Conservation (phyloP, 2,888 invertebrate species). For the Cacoxenus indagator region DNA sequence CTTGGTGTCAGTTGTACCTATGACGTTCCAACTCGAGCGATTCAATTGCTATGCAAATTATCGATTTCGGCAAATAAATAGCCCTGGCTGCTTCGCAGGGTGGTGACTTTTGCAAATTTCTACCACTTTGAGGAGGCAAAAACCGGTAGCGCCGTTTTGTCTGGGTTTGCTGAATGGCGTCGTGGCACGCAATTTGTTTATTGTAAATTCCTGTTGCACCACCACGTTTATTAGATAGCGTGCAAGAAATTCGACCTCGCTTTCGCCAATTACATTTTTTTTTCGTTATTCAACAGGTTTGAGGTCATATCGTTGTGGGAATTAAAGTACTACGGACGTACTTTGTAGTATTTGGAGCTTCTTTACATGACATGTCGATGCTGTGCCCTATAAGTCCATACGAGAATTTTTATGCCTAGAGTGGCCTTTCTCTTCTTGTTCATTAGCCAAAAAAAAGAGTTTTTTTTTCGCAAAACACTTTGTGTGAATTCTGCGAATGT, state of each 20-base stretch:
- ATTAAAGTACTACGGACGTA: too few species aligned
- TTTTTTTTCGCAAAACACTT: too few species aligned
- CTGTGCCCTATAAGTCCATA: too few species aligned
- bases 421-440: too few species aligned
- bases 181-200: slow-evolving; percentile 21
- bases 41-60: slow-evolving; percentile 55
- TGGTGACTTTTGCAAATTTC: background rate
- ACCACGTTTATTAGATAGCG: slow-evolving; percentile 33
- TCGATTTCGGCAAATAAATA: slow-evolving; percentile 44
- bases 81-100: background rate
- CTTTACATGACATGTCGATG: too few species aligned
- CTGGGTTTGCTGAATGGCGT: background rate
- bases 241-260: slow-evolving; percentile 26
- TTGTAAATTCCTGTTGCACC: slow-evolving; percentile 28
- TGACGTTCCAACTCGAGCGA: slow-evolving; percentile 40
- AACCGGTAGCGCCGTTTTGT: slow-evolving; percentile 1
- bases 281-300: background rate
- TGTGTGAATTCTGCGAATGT: too few species aligned
- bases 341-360: too few species aligned
- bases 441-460: too few species aligned
- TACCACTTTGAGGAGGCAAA: background rate
- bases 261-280: background rate
- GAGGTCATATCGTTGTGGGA: slow-evolving; percentile 36
- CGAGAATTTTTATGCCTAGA: too few species aligned
- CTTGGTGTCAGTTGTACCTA: too few species aligned